phyloP scores from a whole-genome alignment of 2,797 vertebrate species.

The Falco naumanni region DNA sequence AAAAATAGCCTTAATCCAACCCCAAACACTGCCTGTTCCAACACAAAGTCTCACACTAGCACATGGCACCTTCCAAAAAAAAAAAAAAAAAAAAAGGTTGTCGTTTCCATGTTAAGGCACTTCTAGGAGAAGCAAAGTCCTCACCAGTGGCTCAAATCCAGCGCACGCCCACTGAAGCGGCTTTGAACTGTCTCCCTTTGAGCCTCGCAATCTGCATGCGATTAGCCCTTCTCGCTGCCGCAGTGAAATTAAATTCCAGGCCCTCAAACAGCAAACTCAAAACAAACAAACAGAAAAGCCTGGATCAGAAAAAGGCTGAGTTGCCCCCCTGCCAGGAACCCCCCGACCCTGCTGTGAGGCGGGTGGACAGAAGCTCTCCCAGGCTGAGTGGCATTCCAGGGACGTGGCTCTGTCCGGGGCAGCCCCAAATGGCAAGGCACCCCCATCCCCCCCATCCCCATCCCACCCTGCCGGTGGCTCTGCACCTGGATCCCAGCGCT shows the following conservation, averaged over 20 bases:
- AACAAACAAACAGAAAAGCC: constrained; percentile 36
- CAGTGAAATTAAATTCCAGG: constrained; percentile 12
- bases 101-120: not conserved
- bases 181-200: not conserved
- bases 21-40: not conserved
- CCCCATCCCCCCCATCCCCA: not conserved
- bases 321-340: not conserved
- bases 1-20: not conserved
- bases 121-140: not conserved
- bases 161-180: rapidly evolving
- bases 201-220: not conserved
- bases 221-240: not conserved
- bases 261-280: constrained; percentile 21
- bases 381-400: not conserved
- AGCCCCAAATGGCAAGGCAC: not conserved
- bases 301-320: not conserved
- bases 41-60: not conserved
- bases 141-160: not conserved
- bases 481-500: not conserved
- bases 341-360: not conserved
- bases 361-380: not conserved
- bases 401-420: rapidly evolving
- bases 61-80: not conserved
- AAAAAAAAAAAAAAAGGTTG: not conserved
- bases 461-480: rapidly evolving